These are phyloP conservation scores for Caenorhabditis sp. DNA, from an alignment of 2,888 invertebrate species.

Conservation along the genomic window DNA sequence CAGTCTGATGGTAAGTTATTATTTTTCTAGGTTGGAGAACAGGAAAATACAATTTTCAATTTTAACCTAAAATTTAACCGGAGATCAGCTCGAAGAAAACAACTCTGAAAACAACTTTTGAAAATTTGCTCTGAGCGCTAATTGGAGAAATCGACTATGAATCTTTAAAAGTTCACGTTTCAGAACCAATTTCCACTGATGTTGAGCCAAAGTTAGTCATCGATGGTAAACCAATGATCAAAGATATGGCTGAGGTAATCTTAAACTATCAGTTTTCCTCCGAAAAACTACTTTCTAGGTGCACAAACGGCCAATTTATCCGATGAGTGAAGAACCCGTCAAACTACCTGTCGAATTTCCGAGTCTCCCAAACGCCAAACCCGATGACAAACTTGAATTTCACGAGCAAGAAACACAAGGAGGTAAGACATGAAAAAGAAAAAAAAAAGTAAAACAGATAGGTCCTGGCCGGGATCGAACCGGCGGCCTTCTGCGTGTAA, in stretches of 20 bases:
- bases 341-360: conserved; percentile 47
- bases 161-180: too few species aligned
- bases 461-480: conserved; percentile 60
- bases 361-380: conserved; percentile 27
- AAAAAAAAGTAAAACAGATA: conserved; percentile 3
- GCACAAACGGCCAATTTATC: conserved; percentile 44
- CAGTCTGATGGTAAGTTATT: neutral
- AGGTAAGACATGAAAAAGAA: neutral
- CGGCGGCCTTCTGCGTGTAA: conserved; percentile 59
- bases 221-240: conserved; percentile 39
- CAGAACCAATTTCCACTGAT: neutral
- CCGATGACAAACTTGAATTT: conserved; percentile 32
- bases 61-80: too few species aligned
- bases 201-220: neutral
- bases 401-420: neutral
- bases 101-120: too few species aligned
- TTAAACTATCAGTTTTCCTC: neutral
- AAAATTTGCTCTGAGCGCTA: too few species aligned
- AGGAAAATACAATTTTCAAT: too few species aligned
- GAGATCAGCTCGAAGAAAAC: too few species aligned
- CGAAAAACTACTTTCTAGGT: conserved; percentile 18
- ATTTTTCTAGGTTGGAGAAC: too few species aligned
- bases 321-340: conserved; percentile 22
- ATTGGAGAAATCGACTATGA: too few species aligned
- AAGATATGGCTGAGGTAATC: conserved; percentile 34